These are phyloP conservation scores for Columba guinea DNA, from an alignment of 2,797 vertebrate genomes.

Conservation along the genomic window DNA sequence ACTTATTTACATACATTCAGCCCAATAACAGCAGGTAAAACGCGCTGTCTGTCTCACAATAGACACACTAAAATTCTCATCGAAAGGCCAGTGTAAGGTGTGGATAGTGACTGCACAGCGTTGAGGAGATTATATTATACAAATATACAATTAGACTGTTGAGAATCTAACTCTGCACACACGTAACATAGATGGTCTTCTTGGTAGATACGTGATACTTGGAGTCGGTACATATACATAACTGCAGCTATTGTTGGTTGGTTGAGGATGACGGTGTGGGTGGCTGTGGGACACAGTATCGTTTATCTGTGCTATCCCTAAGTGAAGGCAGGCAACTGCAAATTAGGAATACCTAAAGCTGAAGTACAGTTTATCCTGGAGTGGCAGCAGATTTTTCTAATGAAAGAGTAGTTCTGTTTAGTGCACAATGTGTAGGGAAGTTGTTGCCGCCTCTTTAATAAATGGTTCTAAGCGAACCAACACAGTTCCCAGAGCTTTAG, in stretches of 20 bases:
- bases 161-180: conserved; percentile 74
- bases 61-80: conserved; percentile 73
- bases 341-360: conserved; percentile 53
- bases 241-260: conserved; percentile 16
- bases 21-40: conserved; percentile 76
- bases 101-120: conserved; percentile 76
- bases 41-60: conserved; percentile 71
- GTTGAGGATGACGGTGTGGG: background rate
- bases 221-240: conserved; percentile 34
- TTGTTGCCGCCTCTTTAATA: conserved; percentile 61
- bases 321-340: conserved; percentile 53
- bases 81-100: conserved; percentile 78
- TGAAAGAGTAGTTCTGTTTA: conserved; percentile 50
- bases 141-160: conserved; percentile 80
- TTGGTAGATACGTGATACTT: conserved; percentile 41
- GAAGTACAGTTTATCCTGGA: conserved; percentile 52
- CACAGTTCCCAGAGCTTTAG: conserved; percentile 62
- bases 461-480: conserved; percentile 62
- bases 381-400: conserved; percentile 39
- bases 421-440: conserved; percentile 14
- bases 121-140: conserved; percentile 78
- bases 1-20: conserved; percentile 86
- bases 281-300: background rate
- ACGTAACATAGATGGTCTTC: conserved; percentile 57
- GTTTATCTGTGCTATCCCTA: conserved; percentile 38